Evolutionary conservation across 2,113 vertebrate genomes (phyloP).

Genomic region (Puntigrus tetrazona): DNA sequence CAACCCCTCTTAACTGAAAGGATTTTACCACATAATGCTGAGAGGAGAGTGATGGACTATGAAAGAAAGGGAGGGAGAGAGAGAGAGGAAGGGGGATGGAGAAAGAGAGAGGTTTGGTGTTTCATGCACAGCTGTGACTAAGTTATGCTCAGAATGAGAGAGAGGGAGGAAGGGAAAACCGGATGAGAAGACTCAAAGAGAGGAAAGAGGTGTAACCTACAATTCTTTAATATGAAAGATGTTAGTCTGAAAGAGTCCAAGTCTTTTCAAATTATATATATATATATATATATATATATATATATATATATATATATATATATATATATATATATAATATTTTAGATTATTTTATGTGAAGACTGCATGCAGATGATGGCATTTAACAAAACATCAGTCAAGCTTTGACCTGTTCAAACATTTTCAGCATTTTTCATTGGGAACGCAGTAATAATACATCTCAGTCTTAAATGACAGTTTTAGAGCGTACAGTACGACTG

Average conservation of each 20-base stretch:
- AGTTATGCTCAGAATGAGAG: constrained; percentile 30
- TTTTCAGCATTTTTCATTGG: constrained; percentile 4
- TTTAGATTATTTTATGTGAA: background rate
- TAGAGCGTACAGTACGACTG: background rate
- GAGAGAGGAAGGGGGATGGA: constrained; percentile 6
- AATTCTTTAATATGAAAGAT: constrained; percentile 22
- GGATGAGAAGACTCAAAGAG: constrained; percentile 21
- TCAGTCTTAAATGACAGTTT: background rate
- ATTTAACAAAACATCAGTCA: constrained; percentile 14
- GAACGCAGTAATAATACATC: background rate
- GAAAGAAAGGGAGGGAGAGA: constrained; percentile 7
- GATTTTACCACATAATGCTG: background rate
- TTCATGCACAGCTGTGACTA: constrained; percentile 27
- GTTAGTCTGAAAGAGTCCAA: background rate
- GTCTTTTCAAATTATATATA: background rate
- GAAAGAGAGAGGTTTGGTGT: constrained; percentile 38
- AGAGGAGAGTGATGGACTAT: constrained; percentile 39
- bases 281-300: too few relatives aligned
- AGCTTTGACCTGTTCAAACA: constrained; percentile 5
- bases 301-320: too few relatives aligned
- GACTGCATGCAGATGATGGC: background rate
- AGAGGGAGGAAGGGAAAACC: constrained; percentile 22
- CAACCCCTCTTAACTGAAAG: background rate
- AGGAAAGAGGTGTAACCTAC: constrained; percentile 12
- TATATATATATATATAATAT: too few relatives aligned